Conservation (phyloP, 2,113 vertebrate genomes). For the Bostrychus sinensis region DNA sequence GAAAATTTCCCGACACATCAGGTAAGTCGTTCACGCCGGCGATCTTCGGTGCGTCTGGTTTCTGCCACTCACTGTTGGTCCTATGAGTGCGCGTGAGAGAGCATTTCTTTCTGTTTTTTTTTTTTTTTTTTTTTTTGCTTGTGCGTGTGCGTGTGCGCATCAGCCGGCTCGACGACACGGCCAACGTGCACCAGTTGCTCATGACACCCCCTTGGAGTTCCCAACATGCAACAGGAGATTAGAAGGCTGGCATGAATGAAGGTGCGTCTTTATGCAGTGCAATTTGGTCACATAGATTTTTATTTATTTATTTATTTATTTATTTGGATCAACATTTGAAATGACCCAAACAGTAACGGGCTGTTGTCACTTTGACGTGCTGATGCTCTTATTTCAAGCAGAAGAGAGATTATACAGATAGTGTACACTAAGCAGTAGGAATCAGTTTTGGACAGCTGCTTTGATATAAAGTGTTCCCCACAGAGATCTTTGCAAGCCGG, state of each 20-base stretch:
- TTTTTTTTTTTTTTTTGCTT: conserved; percentile 3
- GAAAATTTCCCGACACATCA: conserved; percentile 79
- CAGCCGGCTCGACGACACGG: conserved; percentile 46
- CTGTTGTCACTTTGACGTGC: background rate
- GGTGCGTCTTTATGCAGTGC: conserved; percentile 14
- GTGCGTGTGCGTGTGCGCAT: conserved; percentile 19
- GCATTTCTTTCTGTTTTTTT: too few relatives aligned
- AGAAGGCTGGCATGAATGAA: conserved; percentile 38
- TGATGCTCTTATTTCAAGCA: background rate
- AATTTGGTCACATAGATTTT: background rate
- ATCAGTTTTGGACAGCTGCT: conserved; percentile 40
- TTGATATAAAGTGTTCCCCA: conserved; percentile 21
- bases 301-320: too few relatives aligned
- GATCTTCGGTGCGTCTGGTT: conserved; percentile 19
- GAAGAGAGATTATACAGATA: conserved; percentile 9
- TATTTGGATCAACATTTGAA: too few relatives aligned
- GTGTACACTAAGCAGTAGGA: conserved; percentile 22
- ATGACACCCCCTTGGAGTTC: conserved; percentile 56
- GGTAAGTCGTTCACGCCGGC: conserved; percentile 75
- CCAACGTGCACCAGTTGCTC: conserved; percentile 67
- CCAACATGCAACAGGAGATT: conserved; percentile 72
- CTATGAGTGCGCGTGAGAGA: background rate
- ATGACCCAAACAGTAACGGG: background rate
- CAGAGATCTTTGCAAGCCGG: conserved; percentile 24
- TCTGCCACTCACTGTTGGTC: background rate